A percentile compares a stretch with the other conserved stretches of the same genome.
Conservation (phyloP, 2,797 vertebrate species). For the Amazonetta brasiliensis region DNA sequence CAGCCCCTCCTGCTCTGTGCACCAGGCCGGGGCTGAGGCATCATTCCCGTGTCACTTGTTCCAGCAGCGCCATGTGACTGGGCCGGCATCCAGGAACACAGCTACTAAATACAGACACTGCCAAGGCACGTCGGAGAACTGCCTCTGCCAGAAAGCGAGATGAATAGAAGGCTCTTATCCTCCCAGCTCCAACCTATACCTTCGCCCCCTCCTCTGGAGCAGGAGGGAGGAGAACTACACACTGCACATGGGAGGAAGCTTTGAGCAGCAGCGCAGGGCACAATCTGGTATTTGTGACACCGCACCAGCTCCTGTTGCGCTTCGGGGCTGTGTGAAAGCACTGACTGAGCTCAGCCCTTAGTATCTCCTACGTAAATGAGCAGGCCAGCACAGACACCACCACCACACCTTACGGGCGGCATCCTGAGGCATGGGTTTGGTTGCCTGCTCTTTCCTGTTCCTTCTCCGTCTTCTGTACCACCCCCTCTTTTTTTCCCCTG, state of each 20-base stretch:
- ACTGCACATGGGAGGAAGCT: background rate
- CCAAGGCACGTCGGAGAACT: constrained; percentile 53
- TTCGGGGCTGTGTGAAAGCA: background rate
- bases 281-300: background rate
- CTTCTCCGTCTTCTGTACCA: background rate
- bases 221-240: background rate
- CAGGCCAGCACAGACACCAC: background rate
- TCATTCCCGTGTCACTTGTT: constrained; percentile 36
- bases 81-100: constrained; percentile 28
- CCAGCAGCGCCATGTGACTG: constrained; percentile 50
- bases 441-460: constrained; percentile 10
- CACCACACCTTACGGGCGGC: background rate
- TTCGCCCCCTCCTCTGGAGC: background rate
- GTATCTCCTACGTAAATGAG: background rate
- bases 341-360: background rate
- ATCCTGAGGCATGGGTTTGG: constrained; percentile 11
- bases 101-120: constrained; percentile 44
- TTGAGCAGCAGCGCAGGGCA: background rate
- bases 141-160: constrained; percentile 33
- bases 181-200: background rate
- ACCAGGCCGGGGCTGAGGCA: background rate
- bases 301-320: background rate
- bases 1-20: background rate
- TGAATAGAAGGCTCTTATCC: background rate
- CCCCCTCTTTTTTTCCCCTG: background rate